A percentile compares a stretch with the other conserved stretches of the same genome.
Evolutionary conservation across 2,113 vertebrate species (phyloP).

Genomic region (Cebidichthys violaceus): DNA sequence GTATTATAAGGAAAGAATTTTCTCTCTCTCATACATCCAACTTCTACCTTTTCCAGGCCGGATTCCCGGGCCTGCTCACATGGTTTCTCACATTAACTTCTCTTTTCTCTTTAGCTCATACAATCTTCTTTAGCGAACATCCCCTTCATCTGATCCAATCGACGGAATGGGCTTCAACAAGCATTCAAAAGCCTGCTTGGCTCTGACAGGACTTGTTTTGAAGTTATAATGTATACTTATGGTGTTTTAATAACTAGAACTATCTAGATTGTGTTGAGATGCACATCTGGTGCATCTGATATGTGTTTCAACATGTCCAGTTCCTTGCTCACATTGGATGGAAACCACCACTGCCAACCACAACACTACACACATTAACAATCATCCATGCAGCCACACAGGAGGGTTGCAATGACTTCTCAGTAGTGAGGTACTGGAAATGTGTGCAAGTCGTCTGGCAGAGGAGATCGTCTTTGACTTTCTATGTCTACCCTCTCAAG

Average conservation of each 20-base stretch:
- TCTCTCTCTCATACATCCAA: constrained; percentile 18
- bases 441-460: constrained; percentile 24
- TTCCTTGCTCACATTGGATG: not conserved
- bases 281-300: constrained; percentile 52
- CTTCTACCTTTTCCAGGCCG: constrained; percentile 42
- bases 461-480: constrained; percentile 5
- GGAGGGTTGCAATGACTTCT: not conserved
- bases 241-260: constrained; percentile 11
- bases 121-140: not conserved
- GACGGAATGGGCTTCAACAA: not conserved
- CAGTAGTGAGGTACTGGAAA: constrained; percentile 16
- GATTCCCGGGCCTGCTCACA: constrained; percentile 33
- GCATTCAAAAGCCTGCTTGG: not conserved
- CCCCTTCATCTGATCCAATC: not conserved
- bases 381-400: constrained; percentile 4
- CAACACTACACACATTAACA: constrained; percentile 18
- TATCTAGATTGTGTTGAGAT: constrained; percentile 5
- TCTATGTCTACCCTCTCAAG: not conserved
- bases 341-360: constrained; percentile 32
- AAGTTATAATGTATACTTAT: not conserved
- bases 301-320: not conserved
- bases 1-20: constrained; percentile 28
- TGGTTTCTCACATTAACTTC: constrained; percentile 8
- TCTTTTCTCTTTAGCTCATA: not conserved
- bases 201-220: constrained; percentile 11